Percentiles rank a stretch among this genome's conserved stretches.
Conservation (phyloP, 1,140 invertebrate genomes). For the Hylaeus anthracinus region DNA sequence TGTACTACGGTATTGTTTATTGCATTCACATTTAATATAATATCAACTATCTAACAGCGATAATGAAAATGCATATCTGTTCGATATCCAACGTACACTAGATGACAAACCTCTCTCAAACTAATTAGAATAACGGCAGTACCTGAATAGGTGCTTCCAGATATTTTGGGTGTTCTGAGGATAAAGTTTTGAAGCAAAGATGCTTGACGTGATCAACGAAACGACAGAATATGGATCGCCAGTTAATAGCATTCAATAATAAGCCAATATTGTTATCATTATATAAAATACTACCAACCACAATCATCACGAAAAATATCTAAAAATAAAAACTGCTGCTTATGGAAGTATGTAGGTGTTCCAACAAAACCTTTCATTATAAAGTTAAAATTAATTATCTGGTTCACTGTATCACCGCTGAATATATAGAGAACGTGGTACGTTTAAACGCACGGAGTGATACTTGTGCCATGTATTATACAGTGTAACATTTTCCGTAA, state of each 20-base stretch:
- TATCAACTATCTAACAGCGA: constrained; percentile 39
- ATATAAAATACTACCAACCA: constrained; percentile 76
- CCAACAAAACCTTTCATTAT: not conserved
- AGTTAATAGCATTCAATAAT: constrained; percentile 70
- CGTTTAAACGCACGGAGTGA: constrained; percentile 3
- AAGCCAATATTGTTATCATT: constrained; percentile 73
- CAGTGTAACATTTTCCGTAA: not conserved
- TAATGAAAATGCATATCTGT: constrained; percentile 8
- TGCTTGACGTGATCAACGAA: constrained; percentile 65
- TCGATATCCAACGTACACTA: constrained; percentile 24
- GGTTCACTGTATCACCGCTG: not conserved
- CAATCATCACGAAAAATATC: constrained; percentile 75
- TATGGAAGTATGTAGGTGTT: constrained; percentile 25
- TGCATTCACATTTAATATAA: constrained; percentile 35
- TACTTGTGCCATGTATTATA: constrained; percentile 3
- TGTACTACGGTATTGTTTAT: not conserved
- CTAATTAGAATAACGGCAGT: constrained; percentile 50
- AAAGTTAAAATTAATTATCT: constrained; percentile 1
- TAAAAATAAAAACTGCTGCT: constrained; percentile 70
- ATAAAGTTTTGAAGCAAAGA: constrained; percentile 59
- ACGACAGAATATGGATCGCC: constrained; percentile 66
- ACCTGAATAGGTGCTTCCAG: constrained; percentile 74
- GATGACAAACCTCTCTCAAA: constrained; percentile 32
- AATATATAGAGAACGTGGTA: not conserved
- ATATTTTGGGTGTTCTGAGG: constrained; percentile 69